These are phyloP conservation scores for Heliconius congener DNA, from an alignment of 1,140 invertebrate genomes.

Conservation along the genomic window DNA sequence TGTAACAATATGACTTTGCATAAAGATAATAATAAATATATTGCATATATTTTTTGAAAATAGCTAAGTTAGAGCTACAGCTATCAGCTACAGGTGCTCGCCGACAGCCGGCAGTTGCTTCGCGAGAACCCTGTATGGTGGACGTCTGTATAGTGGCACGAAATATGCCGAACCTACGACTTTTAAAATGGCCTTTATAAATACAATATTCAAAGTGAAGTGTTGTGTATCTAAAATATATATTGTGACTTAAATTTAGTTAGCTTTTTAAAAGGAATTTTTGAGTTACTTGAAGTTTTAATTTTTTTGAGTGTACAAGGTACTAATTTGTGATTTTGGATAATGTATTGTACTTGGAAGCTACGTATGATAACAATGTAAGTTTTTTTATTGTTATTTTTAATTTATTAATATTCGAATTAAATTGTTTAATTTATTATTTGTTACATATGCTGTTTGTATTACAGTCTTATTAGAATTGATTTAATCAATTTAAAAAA, in stretches of 20 bases:
- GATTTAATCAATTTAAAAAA: too few relatives aligned
- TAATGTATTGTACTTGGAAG: neutral
- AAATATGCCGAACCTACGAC: constrained; percentile 1
- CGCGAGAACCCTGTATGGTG: constrained; percentile 20
- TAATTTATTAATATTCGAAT: neutral
- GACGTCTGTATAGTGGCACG: constrained; percentile 21
- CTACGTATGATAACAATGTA: neutral
- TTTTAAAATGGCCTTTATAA: constrained; percentile 31
- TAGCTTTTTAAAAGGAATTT: neutral
- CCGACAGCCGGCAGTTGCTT: constrained; percentile 32
- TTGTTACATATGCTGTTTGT: neutral
- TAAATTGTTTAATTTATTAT: neutral
- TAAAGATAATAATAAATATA: neutral
- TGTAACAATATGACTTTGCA: neutral
- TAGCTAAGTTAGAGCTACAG: constrained; percentile 15
- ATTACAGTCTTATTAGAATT: too few relatives aligned
- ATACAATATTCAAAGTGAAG: constrained; percentile 24
- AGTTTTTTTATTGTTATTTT: neutral
- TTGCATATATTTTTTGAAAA: constrained; percentile 33
- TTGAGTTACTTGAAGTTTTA: neutral
- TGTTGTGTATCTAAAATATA: constrained; percentile 22
- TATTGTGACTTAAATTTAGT: constrained; percentile 24
- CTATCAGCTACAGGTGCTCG: constrained; percentile 42
- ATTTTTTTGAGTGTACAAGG: neutral
- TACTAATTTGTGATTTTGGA: constrained; percentile 17